These are phyloP conservation scores for Rostratula benghalensis DNA, from an alignment of 2,113 vertebrate genomes.

Conservation along the genomic window DNA sequence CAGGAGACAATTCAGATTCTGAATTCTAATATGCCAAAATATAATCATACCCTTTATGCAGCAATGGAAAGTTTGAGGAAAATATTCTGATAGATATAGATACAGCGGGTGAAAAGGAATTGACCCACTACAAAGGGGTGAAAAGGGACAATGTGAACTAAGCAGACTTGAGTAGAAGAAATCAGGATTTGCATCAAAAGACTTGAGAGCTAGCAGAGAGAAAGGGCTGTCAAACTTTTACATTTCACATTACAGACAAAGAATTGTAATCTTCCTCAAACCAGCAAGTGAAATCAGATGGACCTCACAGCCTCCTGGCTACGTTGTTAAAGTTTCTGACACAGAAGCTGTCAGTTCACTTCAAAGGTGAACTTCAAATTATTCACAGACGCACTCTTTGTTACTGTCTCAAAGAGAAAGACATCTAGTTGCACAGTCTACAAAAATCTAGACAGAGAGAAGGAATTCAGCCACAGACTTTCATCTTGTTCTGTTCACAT, in stretches of 20 bases:
- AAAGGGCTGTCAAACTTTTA: background rate
- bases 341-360: background rate
- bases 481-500: background rate
- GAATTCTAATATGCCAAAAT: conserved; percentile 1
- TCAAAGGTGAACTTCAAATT: conserved; percentile 15
- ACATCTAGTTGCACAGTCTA: background rate
- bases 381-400: background rate
- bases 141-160: background rate
- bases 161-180: background rate
- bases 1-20: background rate
- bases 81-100: background rate
- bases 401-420: background rate
- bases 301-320: background rate
- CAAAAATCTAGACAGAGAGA: background rate
- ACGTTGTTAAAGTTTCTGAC: background rate
- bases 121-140: background rate
- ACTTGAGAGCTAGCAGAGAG: background rate
- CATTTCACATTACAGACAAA: background rate
- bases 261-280: background rate
- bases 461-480: background rate
- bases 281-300: background rate
- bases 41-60: background rate
- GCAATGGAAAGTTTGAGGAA: background rate
- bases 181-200: background rate
- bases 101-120: background rate